These are phyloP conservation scores for Squalus acanthias DNA, from an alignment of 2,797 vertebrate genomes.

Conservation along the genomic window DNA sequence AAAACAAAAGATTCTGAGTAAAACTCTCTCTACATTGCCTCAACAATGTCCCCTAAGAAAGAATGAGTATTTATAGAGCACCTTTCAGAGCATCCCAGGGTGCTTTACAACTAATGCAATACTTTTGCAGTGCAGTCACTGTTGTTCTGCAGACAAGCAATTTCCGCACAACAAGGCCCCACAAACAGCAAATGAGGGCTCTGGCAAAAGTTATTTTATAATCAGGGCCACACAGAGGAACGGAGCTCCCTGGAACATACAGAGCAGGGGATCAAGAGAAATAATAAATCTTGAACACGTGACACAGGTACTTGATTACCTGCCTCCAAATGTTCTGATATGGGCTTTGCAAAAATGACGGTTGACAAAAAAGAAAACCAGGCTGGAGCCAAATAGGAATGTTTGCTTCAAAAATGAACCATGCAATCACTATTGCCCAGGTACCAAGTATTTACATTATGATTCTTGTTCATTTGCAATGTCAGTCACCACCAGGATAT, in stretches of 20 bases:
- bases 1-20: no score
- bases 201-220: not conserved
- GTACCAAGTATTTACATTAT: not conserved
- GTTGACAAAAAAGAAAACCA: not conserved
- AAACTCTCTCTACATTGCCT: not conserved
- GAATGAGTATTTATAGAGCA: not conserved
- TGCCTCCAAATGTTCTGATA: not conserved
- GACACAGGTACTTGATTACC: not conserved
- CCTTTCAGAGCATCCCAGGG: no score
- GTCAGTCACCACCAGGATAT: not conserved
- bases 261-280: not conserved
- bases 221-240: not conserved
- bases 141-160: not conserved
- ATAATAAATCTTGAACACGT: not conserved
- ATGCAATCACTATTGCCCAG: not conserved
- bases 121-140: not conserved
- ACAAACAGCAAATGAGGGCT: not conserved
- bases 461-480: not conserved
- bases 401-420: not conserved
- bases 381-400: not conserved
- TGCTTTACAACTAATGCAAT: not conserved
- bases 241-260: not conserved
- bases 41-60: not conserved
- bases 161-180: not conserved
- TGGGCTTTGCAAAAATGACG: not conserved